These are phyloP conservation scores for Synergus laeviventris DNA, from an alignment of 2,888 invertebrate genomes.

Conservation along the genomic window DNA sequence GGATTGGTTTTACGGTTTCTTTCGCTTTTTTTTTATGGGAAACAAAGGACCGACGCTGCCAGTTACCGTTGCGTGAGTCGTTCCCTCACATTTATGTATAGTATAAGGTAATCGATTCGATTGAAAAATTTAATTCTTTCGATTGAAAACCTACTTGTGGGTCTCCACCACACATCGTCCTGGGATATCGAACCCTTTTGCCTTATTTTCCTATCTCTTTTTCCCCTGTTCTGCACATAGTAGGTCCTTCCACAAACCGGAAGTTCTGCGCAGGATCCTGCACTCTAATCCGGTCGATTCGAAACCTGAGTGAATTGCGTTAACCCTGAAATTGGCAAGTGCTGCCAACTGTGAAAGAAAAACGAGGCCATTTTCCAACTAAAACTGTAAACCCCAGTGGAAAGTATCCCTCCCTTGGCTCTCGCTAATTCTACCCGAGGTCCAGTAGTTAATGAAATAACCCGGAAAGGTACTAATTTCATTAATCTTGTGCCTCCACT, in stretches of 20 bases:
- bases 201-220: constrained; percentile 5
- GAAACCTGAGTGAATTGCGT: constrained; percentile 39
- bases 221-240: not conserved
- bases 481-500: not conserved
- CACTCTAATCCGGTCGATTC: constrained; percentile 38
- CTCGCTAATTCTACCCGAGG: constrained; percentile 12
- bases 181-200: constrained; percentile 20
- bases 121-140: constrained; percentile 21
- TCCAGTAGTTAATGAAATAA: constrained; percentile 15
- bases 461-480: constrained; percentile 15
- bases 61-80: not conserved
- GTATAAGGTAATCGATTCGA: constrained; percentile 5
- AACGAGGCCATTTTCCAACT: constrained; percentile 30
- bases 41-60: not conserved
- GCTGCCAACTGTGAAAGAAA: constrained; percentile 39
- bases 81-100: not conserved
- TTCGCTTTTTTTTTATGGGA: not conserved
- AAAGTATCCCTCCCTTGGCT: constrained; percentile 14
- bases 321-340: constrained; percentile 40
- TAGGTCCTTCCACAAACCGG: constrained; percentile 18
- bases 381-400: constrained; percentile 31
- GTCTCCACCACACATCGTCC: not conserved
- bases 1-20: constrained; percentile 11
- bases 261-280: constrained; percentile 35
- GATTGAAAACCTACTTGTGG: constrained; percentile 12